Evolutionary conservation across 1,140 invertebrate genomes (phyloP), one percentile per base, ranked within the genome.

Genomic region (Drosophila nebulosa): DNA sequence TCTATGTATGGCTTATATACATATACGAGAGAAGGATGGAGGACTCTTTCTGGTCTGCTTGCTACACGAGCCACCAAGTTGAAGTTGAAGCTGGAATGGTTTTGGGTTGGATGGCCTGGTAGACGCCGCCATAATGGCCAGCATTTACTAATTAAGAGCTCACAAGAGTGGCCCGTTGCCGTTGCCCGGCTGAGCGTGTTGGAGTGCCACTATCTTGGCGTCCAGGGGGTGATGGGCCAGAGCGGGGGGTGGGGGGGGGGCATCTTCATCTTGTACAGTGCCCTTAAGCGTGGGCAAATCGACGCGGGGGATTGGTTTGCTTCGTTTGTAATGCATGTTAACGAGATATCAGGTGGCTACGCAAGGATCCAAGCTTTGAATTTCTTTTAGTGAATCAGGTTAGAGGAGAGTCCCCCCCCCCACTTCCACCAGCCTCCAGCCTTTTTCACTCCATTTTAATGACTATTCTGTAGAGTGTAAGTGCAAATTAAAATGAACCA

Each of bases 131-230:
- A 86, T 85, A 86, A 85, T 85, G 81, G 81, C 69, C 74, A 80
- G 74, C 78, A 85, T 85, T 85, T 85, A 85, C 81, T 85, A 85
- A 85, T 85, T 85, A 85, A 85, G 81, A 85, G 81, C 81, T 85
- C 81, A 81, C 81, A 81, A 85, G 70, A 63, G 71, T 56, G 36
- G 71, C 62, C 63, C 64, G 62, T 51, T 36, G 64, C 63, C 64
- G 55, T 30, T 30, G 62, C 69, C 39, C 62, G 70, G 42, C 62
- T 69, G 60, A 81, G 81, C 81, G 81, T 85, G 74, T 79, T 78
- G 74, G 55, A 85, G 67, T 69, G 74, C 59, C 67, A 69, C 73
- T 74, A 68, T 64, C 78, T 42, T 60, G 69, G 64, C 67, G 61
- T 32, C 30, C 10, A n/a, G n/a, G n/a, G n/a, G n/a, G n/a, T n/a